A percentile compares a stretch with the other conserved stretches of the same genome.
These are phyloP conservation scores for Mola mola DNA, from an alignment of 2,113 vertebrate genomes.

Conservation along the genomic window DNA sequence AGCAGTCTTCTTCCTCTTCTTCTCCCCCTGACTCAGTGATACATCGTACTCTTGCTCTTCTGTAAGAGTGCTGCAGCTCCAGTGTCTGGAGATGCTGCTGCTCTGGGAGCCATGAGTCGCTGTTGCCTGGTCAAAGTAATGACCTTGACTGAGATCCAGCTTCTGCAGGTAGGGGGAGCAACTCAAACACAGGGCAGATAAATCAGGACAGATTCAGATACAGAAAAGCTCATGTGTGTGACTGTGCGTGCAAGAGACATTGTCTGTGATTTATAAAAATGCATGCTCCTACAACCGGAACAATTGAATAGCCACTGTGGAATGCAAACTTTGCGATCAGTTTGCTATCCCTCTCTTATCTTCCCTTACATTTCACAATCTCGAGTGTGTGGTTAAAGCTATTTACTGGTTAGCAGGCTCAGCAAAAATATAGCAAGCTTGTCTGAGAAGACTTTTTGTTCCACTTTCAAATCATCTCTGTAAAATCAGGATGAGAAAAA, in stretches of 20 bases:
- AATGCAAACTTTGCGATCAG: constrained; percentile 52
- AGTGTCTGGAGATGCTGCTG: constrained; percentile 42
- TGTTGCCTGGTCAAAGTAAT: constrained; percentile 83
- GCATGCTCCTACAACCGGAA: constrained; percentile 22
- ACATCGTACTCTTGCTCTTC: constrained; percentile 46
- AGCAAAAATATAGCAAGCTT: constrained; percentile 44
- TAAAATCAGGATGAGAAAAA: constrained; percentile 28
- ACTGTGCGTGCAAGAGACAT: constrained; percentile 21
- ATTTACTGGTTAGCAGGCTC: constrained; percentile 64
- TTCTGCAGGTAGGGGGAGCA: constrained; percentile 78
- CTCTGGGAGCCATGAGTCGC: constrained; percentile 73
- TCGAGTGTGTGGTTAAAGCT: constrained; percentile 60
- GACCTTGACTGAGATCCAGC: constrained; percentile 83
- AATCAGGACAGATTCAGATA: neutral
- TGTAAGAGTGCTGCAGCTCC: constrained; percentile 36
- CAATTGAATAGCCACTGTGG: constrained; percentile 27
- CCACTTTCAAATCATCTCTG: constrained; percentile 43
- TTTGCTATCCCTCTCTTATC: constrained; percentile 59
- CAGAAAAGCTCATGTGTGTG: constrained; percentile 3
- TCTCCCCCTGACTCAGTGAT: constrained; percentile 34
- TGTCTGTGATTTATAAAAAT: neutral
- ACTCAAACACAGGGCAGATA: neutral
- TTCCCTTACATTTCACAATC: constrained; percentile 69
- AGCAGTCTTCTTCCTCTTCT: constrained; percentile 58
- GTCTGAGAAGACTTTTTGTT: constrained; percentile 44